Evolutionary conservation across 2,888 invertebrate genomes (phyloP).

Genomic region (Agrotis segetum): DNA sequence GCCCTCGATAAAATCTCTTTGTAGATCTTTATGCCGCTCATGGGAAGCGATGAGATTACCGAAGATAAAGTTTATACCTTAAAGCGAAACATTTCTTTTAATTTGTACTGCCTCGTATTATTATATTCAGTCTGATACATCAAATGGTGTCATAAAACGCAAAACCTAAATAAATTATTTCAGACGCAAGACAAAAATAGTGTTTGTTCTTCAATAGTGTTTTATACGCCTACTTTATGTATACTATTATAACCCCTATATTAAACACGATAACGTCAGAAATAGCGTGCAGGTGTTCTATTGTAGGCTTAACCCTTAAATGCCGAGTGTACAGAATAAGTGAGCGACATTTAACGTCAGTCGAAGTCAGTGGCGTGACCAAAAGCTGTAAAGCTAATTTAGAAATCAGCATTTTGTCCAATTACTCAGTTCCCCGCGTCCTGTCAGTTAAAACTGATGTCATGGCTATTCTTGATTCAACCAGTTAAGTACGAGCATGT

Average conservation of each 20-base stretch:
- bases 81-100: conserved; percentile 42
- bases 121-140: not conserved
- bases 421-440: conserved; percentile 68
- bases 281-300: conserved; percentile 38
- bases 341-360: conserved; percentile 58
- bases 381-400: conserved; percentile 67
- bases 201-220: conserved; percentile 16
- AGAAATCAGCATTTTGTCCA: conserved; percentile 66
- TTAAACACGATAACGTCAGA: conserved; percentile 21
- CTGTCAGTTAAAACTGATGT: conserved; percentile 64
- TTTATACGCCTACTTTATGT: conserved; percentile 12
- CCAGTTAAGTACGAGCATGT: conserved; percentile 28
- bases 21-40: conserved; percentile 16
- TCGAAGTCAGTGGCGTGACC: conserved; percentile 62
- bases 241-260: conserved; percentile 38
- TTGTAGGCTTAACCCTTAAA: conserved; percentile 38
- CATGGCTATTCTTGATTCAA: conserved; percentile 55
- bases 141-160: conserved; percentile 32
- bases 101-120: conserved; percentile 7
- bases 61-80: conserved; percentile 30
- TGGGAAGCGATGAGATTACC: conserved; percentile 20
- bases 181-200: conserved; percentile 10
- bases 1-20: conserved; percentile 12
- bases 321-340: conserved; percentile 45
- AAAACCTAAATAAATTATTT: conserved; percentile 50